Evolutionary conservation across 2,113 vertebrate species (phyloP).

Genomic region (Camelus bactrianus): DNA sequence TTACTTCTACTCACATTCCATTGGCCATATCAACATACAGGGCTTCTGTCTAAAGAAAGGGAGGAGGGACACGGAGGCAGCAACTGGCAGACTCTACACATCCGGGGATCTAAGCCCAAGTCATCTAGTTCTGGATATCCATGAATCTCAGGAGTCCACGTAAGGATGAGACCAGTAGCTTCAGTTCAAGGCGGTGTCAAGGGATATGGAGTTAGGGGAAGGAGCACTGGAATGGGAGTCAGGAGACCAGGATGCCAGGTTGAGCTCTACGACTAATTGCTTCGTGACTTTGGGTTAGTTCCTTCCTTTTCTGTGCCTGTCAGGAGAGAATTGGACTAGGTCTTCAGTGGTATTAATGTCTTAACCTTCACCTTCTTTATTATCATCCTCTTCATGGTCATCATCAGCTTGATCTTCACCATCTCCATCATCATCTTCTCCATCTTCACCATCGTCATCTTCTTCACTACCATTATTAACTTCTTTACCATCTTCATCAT

Average conservation of each 20-base stretch:
- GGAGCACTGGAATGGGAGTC: neutral
- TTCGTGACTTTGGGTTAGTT: neutral
- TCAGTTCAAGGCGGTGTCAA: accelerated
- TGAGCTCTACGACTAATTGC: neutral
- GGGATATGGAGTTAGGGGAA: accelerated
- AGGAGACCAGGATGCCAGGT: neutral
- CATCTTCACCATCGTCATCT: too few relatives aligned
- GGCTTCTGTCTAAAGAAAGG: neutral
- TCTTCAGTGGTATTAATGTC: accelerated
- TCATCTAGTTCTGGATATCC: neutral
- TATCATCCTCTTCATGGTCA: accelerated
- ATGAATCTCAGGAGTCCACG: too few relatives aligned
- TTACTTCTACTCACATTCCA: neutral
- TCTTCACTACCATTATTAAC: neutral
- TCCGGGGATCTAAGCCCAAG: neutral
- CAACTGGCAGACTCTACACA: too few relatives aligned
- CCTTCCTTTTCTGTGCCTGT: neutral
- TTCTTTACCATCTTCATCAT: neutral
- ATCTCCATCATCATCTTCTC: too few relatives aligned
- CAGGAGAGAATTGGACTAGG: neutral
- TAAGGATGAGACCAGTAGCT: neutral
- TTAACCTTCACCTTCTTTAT: neutral
- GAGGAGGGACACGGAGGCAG: neutral
- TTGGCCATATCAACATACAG: neutral
- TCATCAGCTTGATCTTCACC: neutral